These are phyloP conservation scores for Colaptes auratus DNA, from an alignment of 2,113 vertebrate species.

Conservation along the genomic window DNA sequence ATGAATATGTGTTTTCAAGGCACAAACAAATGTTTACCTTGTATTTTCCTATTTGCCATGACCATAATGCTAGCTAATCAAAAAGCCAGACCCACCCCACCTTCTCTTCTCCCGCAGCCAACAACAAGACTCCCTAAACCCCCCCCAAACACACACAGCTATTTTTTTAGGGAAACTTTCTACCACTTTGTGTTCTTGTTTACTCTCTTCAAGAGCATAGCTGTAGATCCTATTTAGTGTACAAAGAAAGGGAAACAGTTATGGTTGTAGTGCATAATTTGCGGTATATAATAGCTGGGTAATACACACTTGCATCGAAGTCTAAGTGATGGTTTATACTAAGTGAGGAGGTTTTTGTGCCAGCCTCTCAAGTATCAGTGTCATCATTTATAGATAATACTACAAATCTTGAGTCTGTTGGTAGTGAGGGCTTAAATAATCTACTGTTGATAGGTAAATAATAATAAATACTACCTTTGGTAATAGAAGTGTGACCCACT, in stretches of 20 bases:
- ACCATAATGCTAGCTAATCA: neutral
- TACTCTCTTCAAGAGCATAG: neutral
- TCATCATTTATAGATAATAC: neutral
- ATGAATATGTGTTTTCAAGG: neutral
- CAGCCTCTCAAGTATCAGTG: fast-evolving
- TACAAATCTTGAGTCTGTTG: neutral
- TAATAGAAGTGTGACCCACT: neutral
- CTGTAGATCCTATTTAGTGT: neutral
- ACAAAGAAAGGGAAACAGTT: neutral
- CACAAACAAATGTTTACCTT: neutral
- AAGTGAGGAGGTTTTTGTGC: neutral
- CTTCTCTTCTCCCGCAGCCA: too few species aligned
- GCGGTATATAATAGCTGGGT: neutral
- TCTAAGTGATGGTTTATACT: neutral
- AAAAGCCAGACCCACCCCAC: neutral
- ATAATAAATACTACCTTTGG: neutral
- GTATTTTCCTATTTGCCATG: neutral
- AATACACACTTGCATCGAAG: neutral
- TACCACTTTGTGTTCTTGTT: neutral
- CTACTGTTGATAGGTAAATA: neutral
- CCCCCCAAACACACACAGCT: neutral
- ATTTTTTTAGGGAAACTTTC: neutral
- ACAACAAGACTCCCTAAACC: too few species aligned
- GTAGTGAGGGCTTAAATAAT: neutral
- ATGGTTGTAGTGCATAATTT: neutral